These are phyloP conservation scores for Emys orbicularis DNA, from an alignment of 2,797 vertebrate species.

Conservation along the genomic window DNA sequence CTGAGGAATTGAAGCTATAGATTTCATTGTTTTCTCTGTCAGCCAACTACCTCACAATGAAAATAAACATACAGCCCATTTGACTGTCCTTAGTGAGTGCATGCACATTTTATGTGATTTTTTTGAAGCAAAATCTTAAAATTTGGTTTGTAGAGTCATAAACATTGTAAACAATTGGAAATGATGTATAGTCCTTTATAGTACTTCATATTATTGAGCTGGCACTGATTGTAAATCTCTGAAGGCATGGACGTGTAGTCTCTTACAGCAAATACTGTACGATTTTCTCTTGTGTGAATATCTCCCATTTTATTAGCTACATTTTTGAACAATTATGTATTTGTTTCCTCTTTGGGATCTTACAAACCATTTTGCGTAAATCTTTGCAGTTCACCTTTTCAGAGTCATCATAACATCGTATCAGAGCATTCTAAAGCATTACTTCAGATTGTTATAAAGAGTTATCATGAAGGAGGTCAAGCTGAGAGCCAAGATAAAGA, in stretches of 20 bases:
- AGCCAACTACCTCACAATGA: not conserved
- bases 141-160: not conserved
- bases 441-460: not conserved
- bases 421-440: not conserved
- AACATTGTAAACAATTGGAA: not conserved
- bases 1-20: not conserved
- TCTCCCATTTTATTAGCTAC: not conserved
- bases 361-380: conserved; percentile 10
- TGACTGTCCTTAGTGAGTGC: not conserved
- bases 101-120: not conserved
- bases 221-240: not conserved
- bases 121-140: not conserved
- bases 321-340: not conserved
- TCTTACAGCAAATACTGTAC: rapidly evolving
- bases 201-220: not conserved
- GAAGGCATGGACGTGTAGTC: not conserved
- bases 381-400: not conserved
- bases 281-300: not conserved
- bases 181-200: not conserved
- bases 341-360: not conserved
- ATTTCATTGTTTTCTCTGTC: not conserved
- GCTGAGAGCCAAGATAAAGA: not conserved
- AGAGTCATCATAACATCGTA: not conserved
- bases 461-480: not conserved
- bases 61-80: not conserved